These are phyloP conservation scores for Toxotes lorentzi DNA, from an alignment of 2,797 vertebrate species.

Conservation along the genomic window DNA sequence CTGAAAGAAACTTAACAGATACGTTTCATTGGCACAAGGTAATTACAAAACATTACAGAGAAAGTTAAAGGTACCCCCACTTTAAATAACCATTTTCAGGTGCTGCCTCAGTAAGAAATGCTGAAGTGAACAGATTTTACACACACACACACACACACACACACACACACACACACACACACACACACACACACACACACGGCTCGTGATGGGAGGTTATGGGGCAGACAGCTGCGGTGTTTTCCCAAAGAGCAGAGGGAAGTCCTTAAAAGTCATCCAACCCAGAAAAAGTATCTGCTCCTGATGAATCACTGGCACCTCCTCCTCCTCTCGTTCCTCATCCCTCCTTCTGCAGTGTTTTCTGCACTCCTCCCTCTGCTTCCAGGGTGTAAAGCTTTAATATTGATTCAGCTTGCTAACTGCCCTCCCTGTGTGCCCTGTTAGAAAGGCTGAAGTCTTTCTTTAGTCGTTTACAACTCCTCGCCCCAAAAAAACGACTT, in stretches of 20 bases:
- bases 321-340: conserved; percentile 17
- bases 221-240: conserved; percentile 49
- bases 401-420: conserved; percentile 74
- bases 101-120: conserved; percentile 44
- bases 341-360: conserved; percentile 29
- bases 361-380: conserved; percentile 43
- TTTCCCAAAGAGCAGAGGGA: conserved; percentile 45
- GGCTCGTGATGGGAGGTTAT: conserved; percentile 21
- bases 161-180: conserved; percentile 7
- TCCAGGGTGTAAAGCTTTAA: conserved; percentile 58
- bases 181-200: conserved; percentile 1
- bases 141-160: conserved; percentile 9
- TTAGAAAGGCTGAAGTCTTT: conserved; percentile 61
- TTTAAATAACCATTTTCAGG: conserved; percentile 55
- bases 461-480: conserved; percentile 39
- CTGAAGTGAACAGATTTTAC: conserved; percentile 60
- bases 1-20: conserved; percentile 33
- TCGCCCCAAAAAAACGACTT: conserved; percentile 16
- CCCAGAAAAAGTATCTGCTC: conserved; percentile 44
- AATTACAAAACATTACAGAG: conserved; percentile 53
- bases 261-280: conserved; percentile 70
- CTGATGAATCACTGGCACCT: conserved; percentile 56
- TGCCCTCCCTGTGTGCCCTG: conserved; percentile 64
- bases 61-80: conserved; percentile 15
- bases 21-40: conserved; percentile 42